These are phyloP conservation scores for Drosophila picticornis DNA, from an alignment of 2,888 invertebrate species.

Conservation along the genomic window DNA sequence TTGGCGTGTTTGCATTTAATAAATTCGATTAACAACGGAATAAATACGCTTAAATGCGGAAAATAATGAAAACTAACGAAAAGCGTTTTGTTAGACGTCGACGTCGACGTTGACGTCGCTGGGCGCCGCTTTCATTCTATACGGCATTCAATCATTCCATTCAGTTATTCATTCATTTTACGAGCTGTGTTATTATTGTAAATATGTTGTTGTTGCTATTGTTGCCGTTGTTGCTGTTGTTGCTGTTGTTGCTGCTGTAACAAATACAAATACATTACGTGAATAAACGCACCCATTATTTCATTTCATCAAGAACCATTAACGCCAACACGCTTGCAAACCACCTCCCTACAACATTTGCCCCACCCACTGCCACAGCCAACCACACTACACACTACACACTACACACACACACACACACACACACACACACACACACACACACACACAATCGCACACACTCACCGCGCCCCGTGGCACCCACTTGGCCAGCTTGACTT, in stretches of 20 bases:
- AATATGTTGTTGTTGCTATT: constrained; percentile 61
- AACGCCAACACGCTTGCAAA: constrained; percentile 80
- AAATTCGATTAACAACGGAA: constrained; percentile 83
- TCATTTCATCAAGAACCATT: constrained; percentile 83
- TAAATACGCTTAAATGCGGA: constrained; percentile 83
- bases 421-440: constrained; percentile 13
- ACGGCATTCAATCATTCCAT: constrained; percentile 79
- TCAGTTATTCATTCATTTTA: constrained; percentile 78
- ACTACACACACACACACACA: constrained; percentile 18
- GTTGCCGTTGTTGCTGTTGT: constrained; percentile 32
- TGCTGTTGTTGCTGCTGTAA: constrained; percentile 65
- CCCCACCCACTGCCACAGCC: not conserved
- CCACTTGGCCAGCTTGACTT: constrained; percentile 67
- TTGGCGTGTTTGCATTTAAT: constrained; percentile 84
- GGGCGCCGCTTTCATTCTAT: constrained; percentile 77
- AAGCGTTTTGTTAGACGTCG: constrained; percentile 76
- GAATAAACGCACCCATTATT: constrained; percentile 83
- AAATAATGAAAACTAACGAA: constrained; percentile 82
- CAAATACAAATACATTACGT: constrained; percentile 82
- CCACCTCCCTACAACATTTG: constrained; percentile 15
- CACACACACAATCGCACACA: constrained; percentile 20
- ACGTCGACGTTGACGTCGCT: constrained; percentile 32
- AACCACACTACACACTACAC: constrained; percentile 28
- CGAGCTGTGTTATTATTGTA: constrained; percentile 82
- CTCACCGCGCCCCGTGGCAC: constrained; percentile 65